Evolutionary conservation across 2,113 vertebrate genomes (phyloP).

Genomic region (Engraulis encrasicolus): DNA sequence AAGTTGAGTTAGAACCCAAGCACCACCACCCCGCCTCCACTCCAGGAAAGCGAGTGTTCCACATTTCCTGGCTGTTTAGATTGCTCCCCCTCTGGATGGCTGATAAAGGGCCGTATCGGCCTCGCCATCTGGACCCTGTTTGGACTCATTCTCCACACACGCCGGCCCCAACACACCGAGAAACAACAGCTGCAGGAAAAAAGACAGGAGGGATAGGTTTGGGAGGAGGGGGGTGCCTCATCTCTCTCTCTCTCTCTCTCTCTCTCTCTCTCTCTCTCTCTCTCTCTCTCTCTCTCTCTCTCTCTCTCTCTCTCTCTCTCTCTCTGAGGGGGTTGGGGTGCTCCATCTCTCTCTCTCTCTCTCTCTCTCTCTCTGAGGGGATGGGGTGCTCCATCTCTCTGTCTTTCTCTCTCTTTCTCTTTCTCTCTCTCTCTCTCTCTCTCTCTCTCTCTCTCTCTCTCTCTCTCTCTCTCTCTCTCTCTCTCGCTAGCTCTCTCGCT

Average conservation of each 20-base stretch:
- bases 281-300: background rate
- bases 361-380: background rate
- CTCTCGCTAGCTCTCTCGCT: too few species aligned
- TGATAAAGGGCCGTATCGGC: slow-evolving; percentile 68
- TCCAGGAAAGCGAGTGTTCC: slow-evolving; percentile 54
- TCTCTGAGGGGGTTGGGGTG: too few species aligned
- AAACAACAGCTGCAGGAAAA: slow-evolving; percentile 48
- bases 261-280: slow-evolving; percentile 20
- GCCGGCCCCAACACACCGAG: slow-evolving; percentile 36
- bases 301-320: background rate
- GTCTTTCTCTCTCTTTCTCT: background rate
- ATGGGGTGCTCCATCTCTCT: background rate
- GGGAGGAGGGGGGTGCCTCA: background rate
- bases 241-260: background rate
- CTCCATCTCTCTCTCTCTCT: background rate
- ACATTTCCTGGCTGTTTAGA: slow-evolving; percentile 62
- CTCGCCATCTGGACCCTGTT: slow-evolving; percentile 68
- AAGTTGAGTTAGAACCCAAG: slow-evolving; percentile 6
- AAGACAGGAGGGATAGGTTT: too few species aligned
- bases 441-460: background rate
- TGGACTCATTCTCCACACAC: slow-evolving; percentile 52
- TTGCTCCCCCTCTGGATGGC: slow-evolving; percentile 57
- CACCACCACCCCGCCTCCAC: too few species aligned
- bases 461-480: slow-evolving; percentile 19
- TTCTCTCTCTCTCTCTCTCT: slow-evolving; percentile 1